Conservation (phyloP, 2,113 vertebrate genomes). For the Melanocharis versteri region DNA sequence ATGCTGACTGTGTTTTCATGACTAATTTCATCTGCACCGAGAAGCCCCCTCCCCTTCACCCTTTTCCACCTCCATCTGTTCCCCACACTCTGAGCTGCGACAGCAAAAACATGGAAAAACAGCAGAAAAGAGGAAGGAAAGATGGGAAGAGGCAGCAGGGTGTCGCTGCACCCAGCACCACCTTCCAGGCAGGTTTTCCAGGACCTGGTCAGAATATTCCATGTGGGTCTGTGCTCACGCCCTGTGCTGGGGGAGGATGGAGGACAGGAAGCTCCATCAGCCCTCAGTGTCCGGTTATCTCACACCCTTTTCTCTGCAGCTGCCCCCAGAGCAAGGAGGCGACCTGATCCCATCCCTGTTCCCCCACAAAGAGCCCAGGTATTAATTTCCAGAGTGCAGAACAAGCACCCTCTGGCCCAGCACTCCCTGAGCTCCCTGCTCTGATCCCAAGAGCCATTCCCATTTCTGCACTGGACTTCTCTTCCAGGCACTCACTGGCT, state of each 20-base stretch:
- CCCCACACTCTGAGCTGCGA: background rate
- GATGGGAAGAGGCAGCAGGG: background rate
- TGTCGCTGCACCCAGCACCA: background rate
- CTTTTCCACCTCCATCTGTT: slow-evolving; percentile 47
- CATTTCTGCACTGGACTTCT: background rate
- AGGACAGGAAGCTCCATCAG: background rate
- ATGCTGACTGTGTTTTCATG: slow-evolving; percentile 20
- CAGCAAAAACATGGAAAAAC: background rate
- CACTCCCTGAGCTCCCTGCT: background rate
- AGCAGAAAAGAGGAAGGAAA: background rate
- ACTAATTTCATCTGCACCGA: background rate
- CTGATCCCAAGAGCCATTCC: background rate
- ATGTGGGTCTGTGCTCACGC: accelerated
- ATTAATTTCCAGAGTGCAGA: background rate
- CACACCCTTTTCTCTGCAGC: accelerated
- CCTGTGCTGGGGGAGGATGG: background rate
- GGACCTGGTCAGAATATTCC: background rate
- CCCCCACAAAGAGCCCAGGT: background rate
- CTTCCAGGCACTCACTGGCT: background rate
- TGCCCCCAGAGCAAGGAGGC: background rate
- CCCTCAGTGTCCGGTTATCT: background rate
- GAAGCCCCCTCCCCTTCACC: slow-evolving; percentile 13
- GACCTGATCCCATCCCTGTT: background rate
- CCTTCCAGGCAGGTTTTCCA: background rate
- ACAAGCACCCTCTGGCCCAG: background rate